Evolutionary conservation across 2,888 invertebrate species (phyloP).

Genomic region (Trichopria drosophilae): DNA sequence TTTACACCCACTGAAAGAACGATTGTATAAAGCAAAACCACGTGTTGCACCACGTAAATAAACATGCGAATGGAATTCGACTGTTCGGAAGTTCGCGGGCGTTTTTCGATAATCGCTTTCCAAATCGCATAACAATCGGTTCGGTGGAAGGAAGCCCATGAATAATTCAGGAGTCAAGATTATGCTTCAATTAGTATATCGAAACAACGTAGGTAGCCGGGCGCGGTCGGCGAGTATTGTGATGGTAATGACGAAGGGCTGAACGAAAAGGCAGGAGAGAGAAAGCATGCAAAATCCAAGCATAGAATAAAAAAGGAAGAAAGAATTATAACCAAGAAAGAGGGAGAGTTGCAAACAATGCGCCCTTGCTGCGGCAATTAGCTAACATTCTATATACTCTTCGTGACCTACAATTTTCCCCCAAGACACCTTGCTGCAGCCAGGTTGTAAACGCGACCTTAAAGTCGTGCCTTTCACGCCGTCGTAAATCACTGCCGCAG

Average conservation of each 20-base stretch:
- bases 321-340: too few species aligned
- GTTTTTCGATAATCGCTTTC: too few species aligned
- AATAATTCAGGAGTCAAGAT: constrained; percentile 43
- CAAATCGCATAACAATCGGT: too few species aligned
- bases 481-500: constrained; percentile 3
- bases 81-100: too few species aligned
- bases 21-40: too few species aligned
- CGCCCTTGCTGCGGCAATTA: constrained; percentile 7
- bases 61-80: too few species aligned
- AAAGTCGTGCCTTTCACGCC: constrained; percentile 2
- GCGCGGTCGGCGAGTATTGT: constrained; percentile 31
- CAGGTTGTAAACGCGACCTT: constrained; percentile 1
- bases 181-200: constrained; percentile 45
- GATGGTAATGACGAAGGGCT: constrained; percentile 42
- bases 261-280: too few species aligned
- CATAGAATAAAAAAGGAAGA: too few species aligned
- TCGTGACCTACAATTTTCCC: constrained; percentile 13
- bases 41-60: too few species aligned
- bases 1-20: too few species aligned
- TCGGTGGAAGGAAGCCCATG: constrained; percentile 27
- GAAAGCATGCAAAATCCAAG: too few species aligned
- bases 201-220: constrained; percentile 29
- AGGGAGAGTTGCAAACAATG: constrained; percentile 11
- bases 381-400: constrained; percentile 14
- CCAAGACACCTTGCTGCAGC: neutral